Percentiles rank a stretch among this genome's conserved stretches.
Evolutionary conservation across 2,113 vertebrate species (phyloP).

Genomic region (Bagarius yarrelli): DNA sequence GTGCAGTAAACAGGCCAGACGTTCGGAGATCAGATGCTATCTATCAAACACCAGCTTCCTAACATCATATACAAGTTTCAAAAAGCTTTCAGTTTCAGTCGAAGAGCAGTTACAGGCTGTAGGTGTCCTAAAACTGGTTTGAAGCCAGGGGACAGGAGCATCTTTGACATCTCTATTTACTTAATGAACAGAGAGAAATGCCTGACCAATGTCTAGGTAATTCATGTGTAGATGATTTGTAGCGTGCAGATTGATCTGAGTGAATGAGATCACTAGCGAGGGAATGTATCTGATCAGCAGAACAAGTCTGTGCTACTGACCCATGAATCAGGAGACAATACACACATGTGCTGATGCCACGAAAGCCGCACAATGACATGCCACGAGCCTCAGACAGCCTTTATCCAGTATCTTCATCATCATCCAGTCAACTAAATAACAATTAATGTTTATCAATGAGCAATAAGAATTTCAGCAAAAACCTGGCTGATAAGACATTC

Average conservation of each 20-base stretch:
- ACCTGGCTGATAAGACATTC: neutral
- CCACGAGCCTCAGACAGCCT: neutral
- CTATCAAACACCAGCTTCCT: neutral
- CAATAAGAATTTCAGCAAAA: neutral
- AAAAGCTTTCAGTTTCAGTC: neutral
- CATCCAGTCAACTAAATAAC: neutral
- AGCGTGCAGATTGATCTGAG: conserved; percentile 6
- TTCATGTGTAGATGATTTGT: neutral
- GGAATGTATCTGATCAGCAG: conserved; percentile 63
- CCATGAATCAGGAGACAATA: conserved; percentile 51
- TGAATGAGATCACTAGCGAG: conserved; percentile 31
- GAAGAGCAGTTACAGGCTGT: neutral
- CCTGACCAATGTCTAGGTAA: neutral
- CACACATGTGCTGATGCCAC: conserved; percentile 47
- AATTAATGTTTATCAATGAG: neutral
- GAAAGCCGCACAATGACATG: conserved; percentile 52
- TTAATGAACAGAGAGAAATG: no score
- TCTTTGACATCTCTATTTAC: no score
- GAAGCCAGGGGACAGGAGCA: no score
- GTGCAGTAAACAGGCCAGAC: conserved; percentile 6
- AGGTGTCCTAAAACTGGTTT: neutral
- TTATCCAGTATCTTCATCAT: neutral
- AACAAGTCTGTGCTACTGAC: conserved; percentile 45
- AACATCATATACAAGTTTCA: neutral
- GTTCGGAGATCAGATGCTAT: neutral